Conservation (phyloP, 2,113 vertebrate species). For the Emydura subglobosa region DNA sequence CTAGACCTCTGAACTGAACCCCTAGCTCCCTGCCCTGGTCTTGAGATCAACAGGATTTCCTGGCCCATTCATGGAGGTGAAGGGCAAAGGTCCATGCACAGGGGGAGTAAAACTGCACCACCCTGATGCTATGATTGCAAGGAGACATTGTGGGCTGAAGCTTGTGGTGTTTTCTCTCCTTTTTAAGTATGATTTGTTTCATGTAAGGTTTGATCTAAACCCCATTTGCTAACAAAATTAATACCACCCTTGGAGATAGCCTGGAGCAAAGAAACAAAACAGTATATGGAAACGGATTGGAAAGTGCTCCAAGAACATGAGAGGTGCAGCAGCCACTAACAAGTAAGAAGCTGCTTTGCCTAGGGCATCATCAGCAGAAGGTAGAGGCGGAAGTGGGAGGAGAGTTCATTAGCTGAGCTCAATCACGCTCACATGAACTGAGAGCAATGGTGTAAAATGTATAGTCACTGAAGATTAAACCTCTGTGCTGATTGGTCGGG, state of each 20-base stretch:
- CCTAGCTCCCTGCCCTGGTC: background rate
- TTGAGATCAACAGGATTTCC: background rate
- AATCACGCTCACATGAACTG: background rate
- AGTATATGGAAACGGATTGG: background rate
- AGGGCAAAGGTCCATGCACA: background rate
- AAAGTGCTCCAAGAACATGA: background rate
- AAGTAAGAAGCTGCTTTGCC: constrained; percentile 31
- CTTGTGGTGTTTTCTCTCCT: background rate
- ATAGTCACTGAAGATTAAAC: background rate
- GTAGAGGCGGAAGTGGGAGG: background rate
- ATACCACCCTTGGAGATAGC: background rate
- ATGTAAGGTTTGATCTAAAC: background rate
- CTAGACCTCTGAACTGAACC: background rate
- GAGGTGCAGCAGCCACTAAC: background rate
- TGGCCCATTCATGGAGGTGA: background rate
- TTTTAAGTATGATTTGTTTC: background rate
- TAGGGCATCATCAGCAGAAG: background rate
- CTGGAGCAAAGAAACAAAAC: background rate
- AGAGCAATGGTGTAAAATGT: background rate
- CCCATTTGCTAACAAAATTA: background rate
- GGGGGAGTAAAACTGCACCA: background rate
- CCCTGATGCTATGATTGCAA: background rate
- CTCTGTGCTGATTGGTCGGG: constrained; percentile 27
- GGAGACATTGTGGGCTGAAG: background rate
- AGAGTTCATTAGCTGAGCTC: background rate